phyloP scores from a whole-genome alignment of 2,888 invertebrate species.

The Leptinotarsa haldemani region DNA sequence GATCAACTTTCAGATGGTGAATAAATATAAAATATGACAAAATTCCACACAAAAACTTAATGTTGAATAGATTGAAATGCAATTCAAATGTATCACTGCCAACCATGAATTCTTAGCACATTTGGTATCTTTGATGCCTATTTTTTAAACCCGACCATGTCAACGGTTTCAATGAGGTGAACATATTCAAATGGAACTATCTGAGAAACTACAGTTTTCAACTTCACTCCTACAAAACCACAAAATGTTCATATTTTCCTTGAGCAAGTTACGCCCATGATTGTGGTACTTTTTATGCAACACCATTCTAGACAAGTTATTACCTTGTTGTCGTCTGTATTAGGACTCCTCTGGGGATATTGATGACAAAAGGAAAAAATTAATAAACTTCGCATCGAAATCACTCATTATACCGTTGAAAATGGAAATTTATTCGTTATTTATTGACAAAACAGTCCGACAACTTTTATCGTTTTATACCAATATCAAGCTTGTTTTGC shows the following conservation, averaged over 20 bases:
- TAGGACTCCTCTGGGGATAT: constrained; percentile 31
- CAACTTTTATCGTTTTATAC: constrained; percentile 42
- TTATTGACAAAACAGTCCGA: constrained; percentile 49
- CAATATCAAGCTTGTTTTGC: constrained; percentile 21
- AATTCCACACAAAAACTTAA: no score
- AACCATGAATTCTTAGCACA: no score
- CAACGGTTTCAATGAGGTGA: no score
- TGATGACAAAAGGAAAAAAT: constrained; percentile 29
- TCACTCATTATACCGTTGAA: constrained; percentile 40
- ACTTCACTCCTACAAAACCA: neutral
- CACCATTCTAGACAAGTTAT: constrained; percentile 33
- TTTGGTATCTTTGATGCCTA: no score
- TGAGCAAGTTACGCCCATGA: neutral
- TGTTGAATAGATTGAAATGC: no score
- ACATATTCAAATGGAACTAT: no score
- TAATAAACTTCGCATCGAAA: constrained; percentile 29
- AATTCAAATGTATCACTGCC: no score
- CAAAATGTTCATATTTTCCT: neutral
- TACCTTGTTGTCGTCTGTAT: constrained; percentile 33
- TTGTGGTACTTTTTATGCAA: constrained; percentile 10
- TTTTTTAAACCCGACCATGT: no score
- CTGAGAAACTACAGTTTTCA: neutral
- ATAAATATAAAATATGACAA: no score
- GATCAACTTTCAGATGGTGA: no score
- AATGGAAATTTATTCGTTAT: constrained; percentile 52